Percentiles rank a stretch among this genome's conserved stretches.
These are phyloP conservation scores for Ornithoptera priamus DNA, from an alignment of 2,888 invertebrate species.

Conservation along the genomic window DNA sequence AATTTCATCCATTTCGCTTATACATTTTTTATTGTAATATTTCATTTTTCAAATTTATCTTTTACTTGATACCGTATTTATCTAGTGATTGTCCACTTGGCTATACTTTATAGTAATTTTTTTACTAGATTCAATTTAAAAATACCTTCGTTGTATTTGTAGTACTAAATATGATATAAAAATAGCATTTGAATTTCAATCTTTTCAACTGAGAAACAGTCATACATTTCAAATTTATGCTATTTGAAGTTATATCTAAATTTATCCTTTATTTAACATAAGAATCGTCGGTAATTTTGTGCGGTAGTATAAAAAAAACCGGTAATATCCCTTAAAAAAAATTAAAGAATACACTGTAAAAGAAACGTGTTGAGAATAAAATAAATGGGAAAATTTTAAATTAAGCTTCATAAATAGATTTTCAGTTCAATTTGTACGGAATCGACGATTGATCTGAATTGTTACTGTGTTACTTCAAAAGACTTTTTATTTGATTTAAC, in stretches of 20 bases:
- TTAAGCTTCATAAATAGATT: slow-evolving; percentile 15
- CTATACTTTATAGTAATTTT: neutral
- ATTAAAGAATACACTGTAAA: neutral
- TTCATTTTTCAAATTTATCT: neutral
- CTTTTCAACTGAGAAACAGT: no score
- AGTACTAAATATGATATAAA: no score
- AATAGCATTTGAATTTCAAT: no score
- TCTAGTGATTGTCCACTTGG: neutral
- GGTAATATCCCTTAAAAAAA: neutral
- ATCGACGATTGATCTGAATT: slow-evolving; percentile 57
- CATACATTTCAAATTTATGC: no score
- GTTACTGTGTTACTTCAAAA: slow-evolving; percentile 52
- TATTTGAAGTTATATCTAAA: neutral
- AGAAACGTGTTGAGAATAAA: slow-evolving; percentile 4
- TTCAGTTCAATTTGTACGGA: slow-evolving; percentile 29
- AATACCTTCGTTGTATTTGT: no score
- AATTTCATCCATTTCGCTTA: slow-evolving; percentile 35
- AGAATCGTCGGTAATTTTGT: neutral
- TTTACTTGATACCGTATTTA: neutral
- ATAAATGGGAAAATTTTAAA: slow-evolving; percentile 16
- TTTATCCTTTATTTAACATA: neutral
- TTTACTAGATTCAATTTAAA: no score
- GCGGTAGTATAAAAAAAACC: neutral
- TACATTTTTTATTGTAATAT: neutral
- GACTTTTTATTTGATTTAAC: slow-evolving; percentile 70